Evolutionary conservation across 2,888 invertebrate species (phyloP).

Genomic region (Stenoptilia bipunctidactyla): DNA sequence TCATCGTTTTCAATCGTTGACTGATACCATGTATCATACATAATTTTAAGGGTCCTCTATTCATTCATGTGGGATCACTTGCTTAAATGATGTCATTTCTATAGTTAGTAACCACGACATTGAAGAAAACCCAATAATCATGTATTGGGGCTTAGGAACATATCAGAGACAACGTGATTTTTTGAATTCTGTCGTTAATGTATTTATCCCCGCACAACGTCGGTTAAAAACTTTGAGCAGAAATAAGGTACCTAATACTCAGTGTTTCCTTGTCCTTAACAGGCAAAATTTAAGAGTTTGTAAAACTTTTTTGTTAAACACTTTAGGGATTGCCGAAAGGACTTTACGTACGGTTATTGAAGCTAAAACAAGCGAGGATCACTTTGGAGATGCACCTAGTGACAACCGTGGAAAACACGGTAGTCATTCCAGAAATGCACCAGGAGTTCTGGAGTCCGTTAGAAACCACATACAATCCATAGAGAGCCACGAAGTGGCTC

Average conservation of each 20-base stretch:
- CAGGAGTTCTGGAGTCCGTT: not conserved
- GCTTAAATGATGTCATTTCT: too few relatives aligned
- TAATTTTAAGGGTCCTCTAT: too few relatives aligned
- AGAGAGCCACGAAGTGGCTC: constrained; percentile 1
- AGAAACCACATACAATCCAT: not conserved
- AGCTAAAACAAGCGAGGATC: not conserved
- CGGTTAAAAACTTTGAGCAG: constrained; percentile 9
- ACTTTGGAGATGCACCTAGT: not conserved
- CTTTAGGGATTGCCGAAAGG: not conserved
- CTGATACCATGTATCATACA: too few relatives aligned
- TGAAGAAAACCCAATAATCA: too few relatives aligned
- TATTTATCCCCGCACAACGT: constrained; percentile 5
- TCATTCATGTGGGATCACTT: too few relatives aligned
- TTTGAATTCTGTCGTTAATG: constrained; percentile 3
- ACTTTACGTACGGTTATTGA: not conserved
- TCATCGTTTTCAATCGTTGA: too few relatives aligned
- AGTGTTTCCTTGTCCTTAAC: not conserved
- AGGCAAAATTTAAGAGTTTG: not conserved
- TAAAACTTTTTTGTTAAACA: not conserved
- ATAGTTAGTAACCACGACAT: too few relatives aligned
- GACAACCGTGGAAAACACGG: not conserved
- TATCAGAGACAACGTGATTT: constrained; percentile 11
- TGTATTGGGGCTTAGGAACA: constrained; percentile 8
- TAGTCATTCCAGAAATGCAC: not conserved
- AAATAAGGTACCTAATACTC: constrained; percentile 1